A percentile compares a stretch with the other conserved stretches of the same genome.
These are phyloP conservation scores for Pelmatolapia mariae DNA, from an alignment of 2,113 vertebrate genomes.

Conservation along the genomic window DNA sequence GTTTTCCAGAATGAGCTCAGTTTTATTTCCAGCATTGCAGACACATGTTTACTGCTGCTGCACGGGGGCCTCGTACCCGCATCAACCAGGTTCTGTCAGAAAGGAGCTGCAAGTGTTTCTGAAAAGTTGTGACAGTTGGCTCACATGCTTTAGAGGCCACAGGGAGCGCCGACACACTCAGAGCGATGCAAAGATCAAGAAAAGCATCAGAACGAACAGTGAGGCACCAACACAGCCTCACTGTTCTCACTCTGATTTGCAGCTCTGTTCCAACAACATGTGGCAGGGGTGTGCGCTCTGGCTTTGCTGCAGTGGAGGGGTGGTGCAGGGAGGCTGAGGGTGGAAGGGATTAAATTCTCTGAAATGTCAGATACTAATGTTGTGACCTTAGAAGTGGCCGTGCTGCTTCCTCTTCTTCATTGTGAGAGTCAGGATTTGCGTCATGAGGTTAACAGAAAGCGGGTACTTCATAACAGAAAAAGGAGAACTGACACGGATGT, in stretches of 20 bases:
- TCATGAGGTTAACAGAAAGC: not conserved
- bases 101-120: not conserved
- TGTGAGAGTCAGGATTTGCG: not conserved
- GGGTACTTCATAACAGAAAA: not conserved
- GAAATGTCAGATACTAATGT: not conserved
- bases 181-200: not conserved
- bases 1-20: not conserved
- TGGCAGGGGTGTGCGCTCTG: too few species aligned
- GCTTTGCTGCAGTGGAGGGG: too few species aligned
- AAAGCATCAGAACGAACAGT: not conserved
- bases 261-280: too few species aligned
- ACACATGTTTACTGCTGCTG: not conserved
- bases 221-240: too few species aligned
- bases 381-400: not conserved
- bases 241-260: too few species aligned
- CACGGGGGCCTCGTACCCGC: not conserved
- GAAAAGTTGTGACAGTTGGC: not conserved
- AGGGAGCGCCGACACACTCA: not conserved
- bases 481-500: not conserved
- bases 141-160: not conserved
- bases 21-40: not conserved
- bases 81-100: not conserved
- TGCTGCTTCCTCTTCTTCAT: not conserved
- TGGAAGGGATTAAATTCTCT: too few species aligned
- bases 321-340: too few species aligned